Percentiles rank a stretch among this genome's conserved stretches.
These are phyloP conservation scores for Otis tarda DNA, from an alignment of 2,113 vertebrate species.

Conservation along the genomic window DNA sequence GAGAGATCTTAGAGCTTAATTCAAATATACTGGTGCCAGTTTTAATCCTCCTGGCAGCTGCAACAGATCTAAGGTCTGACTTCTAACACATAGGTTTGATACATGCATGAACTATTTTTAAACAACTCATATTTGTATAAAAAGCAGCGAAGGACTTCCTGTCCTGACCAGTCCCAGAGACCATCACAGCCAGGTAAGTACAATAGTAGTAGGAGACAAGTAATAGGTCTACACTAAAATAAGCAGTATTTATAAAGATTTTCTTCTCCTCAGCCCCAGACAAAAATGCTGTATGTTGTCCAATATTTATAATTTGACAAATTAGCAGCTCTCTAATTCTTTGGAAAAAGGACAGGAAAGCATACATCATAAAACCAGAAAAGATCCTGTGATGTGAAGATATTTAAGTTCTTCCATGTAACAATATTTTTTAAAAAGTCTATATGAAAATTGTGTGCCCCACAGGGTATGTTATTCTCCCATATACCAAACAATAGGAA, in stretches of 20 bases:
- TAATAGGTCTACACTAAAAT: not conserved
- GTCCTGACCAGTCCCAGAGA: not conserved
- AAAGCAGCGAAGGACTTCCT: not conserved
- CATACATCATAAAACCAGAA: not conserved
- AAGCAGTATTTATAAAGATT: not conserved
- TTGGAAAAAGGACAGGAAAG: not conserved
- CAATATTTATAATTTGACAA: not conserved
- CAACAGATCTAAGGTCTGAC: not conserved
- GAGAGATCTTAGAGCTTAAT: not conserved
- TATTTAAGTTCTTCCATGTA: not conserved
- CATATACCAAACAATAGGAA: not conserved
- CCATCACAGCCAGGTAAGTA: not conserved
- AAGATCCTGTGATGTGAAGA: not conserved
- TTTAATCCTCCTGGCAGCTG: not conserved
- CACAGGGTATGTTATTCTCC: not conserved
- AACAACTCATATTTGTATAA: not conserved
- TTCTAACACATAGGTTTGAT: not conserved
- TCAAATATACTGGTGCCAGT: not conserved
- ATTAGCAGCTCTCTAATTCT: not conserved
- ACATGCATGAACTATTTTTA: not conserved
- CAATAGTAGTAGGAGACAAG: not conserved
- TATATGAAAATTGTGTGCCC: not conserved
- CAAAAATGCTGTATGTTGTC: not conserved
- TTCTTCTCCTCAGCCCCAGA: not conserved
- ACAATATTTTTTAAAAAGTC: not conserved